Evolutionary conservation across 2,797 vertebrate genomes (phyloP).

Genomic region (Mergus octosetaceus): DNA sequence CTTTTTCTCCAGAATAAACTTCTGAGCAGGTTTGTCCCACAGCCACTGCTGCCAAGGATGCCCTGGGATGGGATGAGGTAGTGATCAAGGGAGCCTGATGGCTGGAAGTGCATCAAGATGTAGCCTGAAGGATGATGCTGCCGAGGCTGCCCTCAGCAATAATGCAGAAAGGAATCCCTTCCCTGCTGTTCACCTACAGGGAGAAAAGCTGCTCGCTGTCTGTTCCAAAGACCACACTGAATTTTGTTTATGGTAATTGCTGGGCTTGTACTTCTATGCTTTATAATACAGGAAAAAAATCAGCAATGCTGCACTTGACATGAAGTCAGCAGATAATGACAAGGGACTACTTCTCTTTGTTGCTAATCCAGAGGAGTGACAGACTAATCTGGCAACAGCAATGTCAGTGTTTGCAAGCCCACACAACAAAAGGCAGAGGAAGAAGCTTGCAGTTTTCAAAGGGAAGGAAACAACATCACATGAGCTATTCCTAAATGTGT

Average conservation of each 20-base stretch:
- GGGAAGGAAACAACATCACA: conserved; percentile 24
- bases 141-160: not conserved
- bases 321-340: not conserved
- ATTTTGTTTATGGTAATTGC: not conserved
- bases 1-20: not conserved
- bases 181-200: not conserved
- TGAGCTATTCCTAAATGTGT: conserved; percentile 6
- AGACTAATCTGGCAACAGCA: conserved; percentile 10
- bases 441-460: conserved; percentile 21
- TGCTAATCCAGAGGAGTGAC: not conserved
- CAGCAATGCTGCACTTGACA: not conserved
- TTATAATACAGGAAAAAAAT: not conserved
- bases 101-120: not conserved
- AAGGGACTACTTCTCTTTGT: not conserved
- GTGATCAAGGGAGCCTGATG: not conserved
- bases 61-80: not conserved
- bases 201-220: not conserved
- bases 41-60: not conserved
- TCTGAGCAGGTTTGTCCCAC: not conserved
- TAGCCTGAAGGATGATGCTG: not conserved
- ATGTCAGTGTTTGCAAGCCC: not conserved
- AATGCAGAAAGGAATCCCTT: not conserved
- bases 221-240: not conserved
- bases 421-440: conserved; percentile 14
- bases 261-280: not conserved